A percentile compares a stretch with the other conserved stretches of the same genome.
Conservation (phyloP, 1,140 invertebrate genomes). For the Physella acuta region DNA sequence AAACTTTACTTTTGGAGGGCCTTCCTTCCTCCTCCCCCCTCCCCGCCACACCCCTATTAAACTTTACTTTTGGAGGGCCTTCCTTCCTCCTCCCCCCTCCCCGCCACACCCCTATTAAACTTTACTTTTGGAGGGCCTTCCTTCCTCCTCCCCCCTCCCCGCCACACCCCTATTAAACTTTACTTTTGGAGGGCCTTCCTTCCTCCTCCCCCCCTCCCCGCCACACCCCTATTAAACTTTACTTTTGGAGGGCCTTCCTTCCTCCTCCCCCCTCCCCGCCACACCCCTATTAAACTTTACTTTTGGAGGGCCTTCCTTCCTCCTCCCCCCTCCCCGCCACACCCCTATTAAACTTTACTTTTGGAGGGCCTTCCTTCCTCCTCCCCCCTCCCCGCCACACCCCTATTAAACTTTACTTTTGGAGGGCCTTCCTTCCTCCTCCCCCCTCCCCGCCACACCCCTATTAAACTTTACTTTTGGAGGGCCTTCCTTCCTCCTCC, state of each 20-base stretch:
- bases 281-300: no score
- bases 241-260: neutral
- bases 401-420: no score
- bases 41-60: no score
- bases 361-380: constrained; percentile 2
- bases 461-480: neutral
- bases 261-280: neutral
- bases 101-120: no score
- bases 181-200: neutral
- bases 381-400: no score
- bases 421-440: no score
- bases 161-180: no score
- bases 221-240: neutral
- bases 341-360: neutral
- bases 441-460: constrained; percentile 8
- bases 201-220: neutral
- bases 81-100: no score
- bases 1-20: no score
- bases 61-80: no score
- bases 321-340: constrained; percentile 4
- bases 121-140: no score
- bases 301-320: constrained; percentile 13
- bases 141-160: neutral
- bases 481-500: neutral
- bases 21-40: no score